phyloP scores from a whole-genome alignment of 1,140 invertebrate genomes.

The Matsumurasca onukii region DNA sequence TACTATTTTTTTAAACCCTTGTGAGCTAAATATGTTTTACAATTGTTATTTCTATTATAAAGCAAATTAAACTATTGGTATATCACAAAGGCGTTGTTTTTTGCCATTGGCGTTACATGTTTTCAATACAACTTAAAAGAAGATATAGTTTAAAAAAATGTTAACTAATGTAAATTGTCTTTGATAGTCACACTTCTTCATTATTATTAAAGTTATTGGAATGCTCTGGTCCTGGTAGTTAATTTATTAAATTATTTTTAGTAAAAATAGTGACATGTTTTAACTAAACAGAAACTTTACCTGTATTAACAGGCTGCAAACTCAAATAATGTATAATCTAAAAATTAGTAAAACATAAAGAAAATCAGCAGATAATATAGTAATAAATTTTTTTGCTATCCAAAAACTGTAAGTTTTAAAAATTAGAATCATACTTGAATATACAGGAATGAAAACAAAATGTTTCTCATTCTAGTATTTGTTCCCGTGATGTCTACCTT shows the following conservation, averaged over 20 bases:
- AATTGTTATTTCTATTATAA: slow-evolving; percentile 26
- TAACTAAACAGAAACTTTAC: background rate
- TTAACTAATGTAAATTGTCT: slow-evolving; percentile 21
- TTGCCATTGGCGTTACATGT: slow-evolving; percentile 14
- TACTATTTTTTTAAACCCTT: slow-evolving; percentile 27
- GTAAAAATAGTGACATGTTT: slow-evolving; percentile 20
- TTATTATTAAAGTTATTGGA: slow-evolving; percentile 20
- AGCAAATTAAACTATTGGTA: slow-evolving; percentile 24
- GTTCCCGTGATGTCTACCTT: slow-evolving; percentile 16
- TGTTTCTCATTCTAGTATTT: slow-evolving; percentile 24
- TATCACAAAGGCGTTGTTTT: slow-evolving; percentile 24
- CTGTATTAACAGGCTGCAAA: background rate
- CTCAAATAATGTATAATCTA: slow-evolving; percentile 24
- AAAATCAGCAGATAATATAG: slow-evolving; percentile 14
- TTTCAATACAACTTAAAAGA: slow-evolving; percentile 27
- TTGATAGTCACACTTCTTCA: slow-evolving; percentile 20
- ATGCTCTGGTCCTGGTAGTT: slow-evolving; percentile 7
- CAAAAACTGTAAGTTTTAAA: slow-evolving; percentile 15
- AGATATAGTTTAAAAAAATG: slow-evolving; percentile 20
- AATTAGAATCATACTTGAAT: slow-evolving; percentile 13
- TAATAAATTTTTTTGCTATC: background rate
- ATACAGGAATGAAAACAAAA: slow-evolving; percentile 17
- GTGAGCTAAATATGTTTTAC: slow-evolving; percentile 25
- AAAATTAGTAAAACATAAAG: slow-evolving; percentile 14
- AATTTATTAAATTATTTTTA: slow-evolving; percentile 19